Percentiles rank a stretch among this genome's conserved stretches.
Evolutionary conservation across 2,113 vertebrate species (phyloP).

Genomic region (Plecturocebus donacophilus): DNA sequence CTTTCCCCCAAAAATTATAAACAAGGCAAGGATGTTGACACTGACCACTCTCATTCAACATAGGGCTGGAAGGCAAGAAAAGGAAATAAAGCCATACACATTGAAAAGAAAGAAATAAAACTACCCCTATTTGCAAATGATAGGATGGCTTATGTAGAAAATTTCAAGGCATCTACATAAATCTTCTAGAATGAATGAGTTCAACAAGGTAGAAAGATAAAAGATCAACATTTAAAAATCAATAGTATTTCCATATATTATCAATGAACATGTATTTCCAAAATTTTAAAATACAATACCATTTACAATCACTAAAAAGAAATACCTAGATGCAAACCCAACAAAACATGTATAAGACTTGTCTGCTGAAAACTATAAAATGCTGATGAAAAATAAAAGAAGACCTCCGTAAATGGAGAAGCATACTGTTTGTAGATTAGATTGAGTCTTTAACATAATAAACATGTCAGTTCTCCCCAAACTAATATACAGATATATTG

Average conservation of each 20-base stretch:
- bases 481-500: background rate
- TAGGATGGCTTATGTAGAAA: background rate
- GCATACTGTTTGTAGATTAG: background rate
- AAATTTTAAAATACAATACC: background rate
- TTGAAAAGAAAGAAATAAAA: background rate
- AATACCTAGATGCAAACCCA: background rate
- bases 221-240: background rate
- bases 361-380: background rate
- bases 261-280: background rate
- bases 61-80: background rate
- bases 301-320: background rate
- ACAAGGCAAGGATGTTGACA: background rate
- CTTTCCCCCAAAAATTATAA: background rate
- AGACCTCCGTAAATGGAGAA: background rate
- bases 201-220: background rate
- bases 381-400: background rate
- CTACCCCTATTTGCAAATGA: background rate
- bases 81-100: background rate
- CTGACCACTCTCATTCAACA: background rate
- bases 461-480: background rate
- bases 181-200: background rate
- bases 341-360: background rate
- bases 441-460: background rate
- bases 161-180: background rate
- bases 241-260: background rate